Percentiles rank a stretch among this genome's conserved stretches.
These are phyloP conservation scores for Perithous albicinctus DNA, from an alignment of 2,888 invertebrate genomes.

Conservation along the genomic window DNA sequence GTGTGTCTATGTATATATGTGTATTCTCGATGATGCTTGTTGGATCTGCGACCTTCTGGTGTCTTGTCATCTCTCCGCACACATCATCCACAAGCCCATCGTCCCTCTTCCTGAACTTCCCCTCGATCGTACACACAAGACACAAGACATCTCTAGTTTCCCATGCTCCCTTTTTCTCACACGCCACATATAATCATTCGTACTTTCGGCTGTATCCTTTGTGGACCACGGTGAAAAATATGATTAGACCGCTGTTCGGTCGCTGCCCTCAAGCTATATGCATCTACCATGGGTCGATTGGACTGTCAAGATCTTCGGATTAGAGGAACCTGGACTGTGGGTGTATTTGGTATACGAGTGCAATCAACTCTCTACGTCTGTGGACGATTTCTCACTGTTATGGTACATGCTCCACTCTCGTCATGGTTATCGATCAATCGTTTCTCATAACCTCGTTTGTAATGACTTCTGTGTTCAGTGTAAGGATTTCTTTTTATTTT, in stretches of 20 bases:
- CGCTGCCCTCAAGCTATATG: not conserved
- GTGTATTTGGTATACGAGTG: not conserved
- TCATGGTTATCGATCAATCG: constrained; percentile 9
- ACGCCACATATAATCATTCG: not conserved
- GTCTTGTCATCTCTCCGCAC: not conserved
- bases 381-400: not conserved
- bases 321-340: not conserved
- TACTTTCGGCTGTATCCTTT: constrained; percentile 20
- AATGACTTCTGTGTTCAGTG: not conserved
- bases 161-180: constrained; percentile 28
- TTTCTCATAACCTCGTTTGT: constrained; percentile 19
- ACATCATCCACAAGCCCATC: constrained; percentile 1
- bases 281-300: constrained; percentile 7
- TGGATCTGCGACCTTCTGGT: constrained; percentile 18
- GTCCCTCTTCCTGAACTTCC: constrained; percentile 17
- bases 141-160: not conserved
- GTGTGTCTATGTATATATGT: not conserved
- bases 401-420: not conserved
- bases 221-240: constrained; percentile 23
- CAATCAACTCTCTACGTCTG: not conserved
- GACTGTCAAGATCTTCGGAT: constrained; percentile 43
- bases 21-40: constrained; percentile 7
- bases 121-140: constrained; percentile 1
- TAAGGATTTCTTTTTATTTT: no score
- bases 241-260: constrained; percentile 12